Conservation (phyloP, 1,140 invertebrate genomes). For the Trinorchestia longiramus region DNA sequence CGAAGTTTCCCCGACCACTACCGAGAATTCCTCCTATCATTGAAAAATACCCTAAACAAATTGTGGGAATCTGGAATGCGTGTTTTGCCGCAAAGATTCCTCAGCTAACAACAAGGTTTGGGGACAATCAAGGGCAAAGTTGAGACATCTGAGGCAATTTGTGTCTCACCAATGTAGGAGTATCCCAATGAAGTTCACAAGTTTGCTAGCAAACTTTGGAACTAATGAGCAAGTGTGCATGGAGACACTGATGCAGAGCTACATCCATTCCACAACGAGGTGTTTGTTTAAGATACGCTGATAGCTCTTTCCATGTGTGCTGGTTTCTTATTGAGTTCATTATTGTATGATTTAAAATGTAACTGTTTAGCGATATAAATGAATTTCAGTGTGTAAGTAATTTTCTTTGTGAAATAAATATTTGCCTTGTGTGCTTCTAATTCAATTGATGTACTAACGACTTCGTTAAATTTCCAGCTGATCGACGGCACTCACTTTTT, state of each 20-base stretch:
- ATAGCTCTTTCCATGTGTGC: neutral
- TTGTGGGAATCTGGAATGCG: neutral
- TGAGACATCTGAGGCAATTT: neutral
- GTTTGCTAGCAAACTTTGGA: neutral
- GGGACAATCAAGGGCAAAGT: neutral
- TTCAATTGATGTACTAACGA: no score
- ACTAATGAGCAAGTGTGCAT: slow-evolving; percentile 1
- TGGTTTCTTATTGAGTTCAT: neutral
- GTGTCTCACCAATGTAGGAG: neutral
- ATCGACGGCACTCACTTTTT: no score
- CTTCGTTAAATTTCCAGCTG: no score
- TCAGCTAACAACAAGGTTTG: neutral
- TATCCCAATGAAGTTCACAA: neutral
- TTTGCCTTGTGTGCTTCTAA: no score
- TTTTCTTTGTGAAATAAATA: no score
- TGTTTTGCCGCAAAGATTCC: neutral
- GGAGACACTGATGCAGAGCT: neutral
- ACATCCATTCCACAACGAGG: neutral
- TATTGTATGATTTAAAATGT: neutral
- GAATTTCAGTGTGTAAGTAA: no score
- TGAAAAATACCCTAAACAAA: neutral
- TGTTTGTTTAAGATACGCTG: neutral
- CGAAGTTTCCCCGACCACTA: neutral
- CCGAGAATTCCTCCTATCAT: neutral
- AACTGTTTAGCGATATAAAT: neutral